Base-by-base conservation (phyloP, 2,888 invertebrate genomes). In the Augochlorella aurata region DNA sequence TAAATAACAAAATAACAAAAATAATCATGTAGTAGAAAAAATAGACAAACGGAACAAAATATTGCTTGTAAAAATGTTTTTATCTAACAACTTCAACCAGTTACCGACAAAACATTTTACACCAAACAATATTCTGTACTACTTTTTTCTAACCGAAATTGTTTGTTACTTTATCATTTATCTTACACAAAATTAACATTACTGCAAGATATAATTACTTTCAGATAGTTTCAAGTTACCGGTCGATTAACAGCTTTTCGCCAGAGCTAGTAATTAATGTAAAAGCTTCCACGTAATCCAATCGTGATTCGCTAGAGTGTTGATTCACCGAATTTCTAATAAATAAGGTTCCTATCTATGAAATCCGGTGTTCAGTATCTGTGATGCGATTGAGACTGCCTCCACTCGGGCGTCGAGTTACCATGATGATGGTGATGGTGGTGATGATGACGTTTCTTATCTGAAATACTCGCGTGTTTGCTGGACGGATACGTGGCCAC, bases 371-470 rank as follows among this genome's bases (percentile, higher is more conserved):
- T 94, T 93, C 89, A 93, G 94, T 94, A 94, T 95, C 93, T 93
- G 94, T 94, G 94, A 90, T 92, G 94, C 83, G 89, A 93, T 89
- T 89, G 94, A 89, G 95, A 95, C 80, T 95, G 95, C 86, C 95
- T 95, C 94, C 95, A 95, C 87, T 95, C 95, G n/a, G 95, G 94
- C 77, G 95, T 94, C 76, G 93, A 90, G 83, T 91, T 93, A 76
- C 93, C 93, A 81, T 95, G 94, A 77, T 95, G 94, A 86, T 96
- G 95, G 88, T 96, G 96, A 91, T 97, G 97, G 88, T 97, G 97
- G 89, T 97, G 97, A 87, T 97, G 97, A 86, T 97, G 96, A 50
- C 96, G 95, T 77, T 96, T 95, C 93, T 96, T 96, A 90, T 96
- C 95, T 47, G 86, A 92, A 52, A 93, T 92, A 90, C 92, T 93